Percentiles rank a stretch among this genome's conserved stretches.
Conservation (phyloP, 2,888 invertebrate genomes). For the Fabriciana adippe region DNA sequence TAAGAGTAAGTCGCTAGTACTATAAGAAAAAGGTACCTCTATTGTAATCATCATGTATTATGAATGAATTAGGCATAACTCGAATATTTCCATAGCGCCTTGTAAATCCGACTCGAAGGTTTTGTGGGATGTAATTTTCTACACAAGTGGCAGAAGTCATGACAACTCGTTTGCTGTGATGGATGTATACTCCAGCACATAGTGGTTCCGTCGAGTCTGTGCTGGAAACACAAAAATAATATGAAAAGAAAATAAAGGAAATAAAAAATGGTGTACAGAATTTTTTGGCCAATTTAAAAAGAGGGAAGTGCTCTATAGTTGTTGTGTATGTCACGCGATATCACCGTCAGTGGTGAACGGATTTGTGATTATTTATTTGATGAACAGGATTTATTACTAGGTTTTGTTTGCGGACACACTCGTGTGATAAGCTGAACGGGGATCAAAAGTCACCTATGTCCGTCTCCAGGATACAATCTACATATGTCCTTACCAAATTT, state of each 20-base stretch:
- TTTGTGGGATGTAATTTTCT: background rate
- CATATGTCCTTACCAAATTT: too few species aligned
- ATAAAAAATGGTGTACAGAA: background rate
- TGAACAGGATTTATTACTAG: too few species aligned
- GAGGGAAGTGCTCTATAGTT: too few species aligned
- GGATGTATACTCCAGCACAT: constrained; percentile 38
- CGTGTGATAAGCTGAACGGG: too few species aligned
- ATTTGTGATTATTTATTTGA: too few species aligned
- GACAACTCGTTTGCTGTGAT: constrained; percentile 23
- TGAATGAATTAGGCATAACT: background rate
- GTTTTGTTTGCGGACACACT: too few species aligned
- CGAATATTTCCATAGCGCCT: background rate
- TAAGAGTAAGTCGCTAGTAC: too few species aligned
- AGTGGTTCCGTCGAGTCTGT: constrained; percentile 21
- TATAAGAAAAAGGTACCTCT: constrained; percentile 26
- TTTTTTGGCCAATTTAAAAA: too few species aligned
- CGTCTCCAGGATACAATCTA: too few species aligned
- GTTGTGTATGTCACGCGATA: too few species aligned
- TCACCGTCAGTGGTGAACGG: too few species aligned
- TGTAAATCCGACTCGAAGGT: constrained; percentile 33
- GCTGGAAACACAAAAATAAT: constrained; percentile 14
- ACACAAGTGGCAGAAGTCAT: constrained; percentile 41
- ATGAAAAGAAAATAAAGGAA: background rate
- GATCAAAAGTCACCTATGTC: too few species aligned
- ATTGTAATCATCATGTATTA: constrained; percentile 24